Base-by-base conservation (phyloP, 2,888 invertebrate genomes). In the Polydrusus tereticollis region DNA sequence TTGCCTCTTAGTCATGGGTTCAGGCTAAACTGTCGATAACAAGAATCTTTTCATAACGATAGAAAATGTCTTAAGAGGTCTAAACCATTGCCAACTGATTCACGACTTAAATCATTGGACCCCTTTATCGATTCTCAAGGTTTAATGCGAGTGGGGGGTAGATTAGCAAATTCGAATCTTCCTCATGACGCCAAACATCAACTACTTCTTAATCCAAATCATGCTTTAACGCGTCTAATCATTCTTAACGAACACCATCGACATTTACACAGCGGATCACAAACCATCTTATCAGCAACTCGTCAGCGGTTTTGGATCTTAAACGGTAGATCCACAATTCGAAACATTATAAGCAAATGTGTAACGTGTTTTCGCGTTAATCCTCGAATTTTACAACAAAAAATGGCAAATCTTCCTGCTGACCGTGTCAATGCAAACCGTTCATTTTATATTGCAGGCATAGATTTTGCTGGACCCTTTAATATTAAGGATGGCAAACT, bases 381-480 rank as follows among this genome's bases (percentile, higher is more conserved):
- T 12, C 71, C 73, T 1, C n/a, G 4, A 29, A 18, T 8, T 8
- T 16, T 43, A n/a, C 38, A 64, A 7, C 45, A 33, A 50, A 64
- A 57, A 65, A 76, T 74, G 72, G 74, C 52, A 10, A 41, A 74
- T 23, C 45, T 75, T 43, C 77, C 77, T n/a, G 14, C 63, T 4
- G 26, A 62, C 18, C 20, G 74, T 29, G 59, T 74, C 21, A 45
- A 33, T 16, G 67, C 55, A 45, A 23, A 43, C 12, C 29, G 72
- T 20, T 58, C 74, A 4, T 77, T 76, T 50, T 45, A 55, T 4
- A 64, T 36, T 21, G 47, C 21, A 14, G 75, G 75, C 21, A 33
- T 72, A 10, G 75, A 77, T 59, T 76, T 68, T 50, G 67, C 68
- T 2, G 76, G 74, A 8, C 74, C 73, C 14, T 58, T 75, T 12